These are phyloP conservation scores for Drosophila ogumai DNA, from an alignment of 1,140 invertebrate genomes.

Conservation along the genomic window DNA sequence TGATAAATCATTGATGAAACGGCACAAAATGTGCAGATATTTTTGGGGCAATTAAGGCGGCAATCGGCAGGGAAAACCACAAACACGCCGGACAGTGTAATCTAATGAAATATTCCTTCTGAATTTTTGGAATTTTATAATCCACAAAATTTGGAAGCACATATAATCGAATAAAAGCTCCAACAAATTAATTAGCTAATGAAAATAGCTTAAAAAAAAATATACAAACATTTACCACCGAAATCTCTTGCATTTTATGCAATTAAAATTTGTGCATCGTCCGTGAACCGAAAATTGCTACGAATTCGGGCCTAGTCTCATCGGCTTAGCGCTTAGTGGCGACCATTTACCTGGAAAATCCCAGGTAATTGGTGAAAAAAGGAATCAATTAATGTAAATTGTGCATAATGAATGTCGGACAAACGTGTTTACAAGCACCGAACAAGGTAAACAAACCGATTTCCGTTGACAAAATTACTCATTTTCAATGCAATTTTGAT, in stretches of 20 bases:
- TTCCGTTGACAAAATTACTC: constrained; percentile 46
- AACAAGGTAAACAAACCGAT: constrained; percentile 46
- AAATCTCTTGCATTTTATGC: neutral
- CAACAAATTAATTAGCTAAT: constrained; percentile 6
- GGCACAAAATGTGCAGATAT: neutral
- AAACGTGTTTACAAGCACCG: constrained; percentile 52
- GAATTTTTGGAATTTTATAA: neutral
- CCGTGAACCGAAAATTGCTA: constrained; percentile 12
- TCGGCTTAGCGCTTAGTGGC: constrained; percentile 28
- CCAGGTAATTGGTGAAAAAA: constrained; percentile 25
- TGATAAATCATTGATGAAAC: constrained; percentile 6
- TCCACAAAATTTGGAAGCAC: neutral
- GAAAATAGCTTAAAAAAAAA: neutral
- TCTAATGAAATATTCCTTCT: constrained; percentile 2
- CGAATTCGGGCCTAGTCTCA: constrained; percentile 3
- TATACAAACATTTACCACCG: neutral
- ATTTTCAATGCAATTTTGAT: constrained; percentile 52
- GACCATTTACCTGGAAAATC: constrained; percentile 32
- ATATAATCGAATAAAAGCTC: neutral
- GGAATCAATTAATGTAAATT: constrained; percentile 50
- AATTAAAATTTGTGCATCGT: constrained; percentile 18
- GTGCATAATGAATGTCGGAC: constrained; percentile 51
- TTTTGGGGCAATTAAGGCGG: constrained; percentile 4
- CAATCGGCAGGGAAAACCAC: neutral
- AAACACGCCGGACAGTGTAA: neutral